A percentile compares a stretch with the other conserved stretches of the same genome.
phyloP scores from a whole-genome alignment of 2,797 vertebrate species.

The Lerista edwardsae region DNA sequence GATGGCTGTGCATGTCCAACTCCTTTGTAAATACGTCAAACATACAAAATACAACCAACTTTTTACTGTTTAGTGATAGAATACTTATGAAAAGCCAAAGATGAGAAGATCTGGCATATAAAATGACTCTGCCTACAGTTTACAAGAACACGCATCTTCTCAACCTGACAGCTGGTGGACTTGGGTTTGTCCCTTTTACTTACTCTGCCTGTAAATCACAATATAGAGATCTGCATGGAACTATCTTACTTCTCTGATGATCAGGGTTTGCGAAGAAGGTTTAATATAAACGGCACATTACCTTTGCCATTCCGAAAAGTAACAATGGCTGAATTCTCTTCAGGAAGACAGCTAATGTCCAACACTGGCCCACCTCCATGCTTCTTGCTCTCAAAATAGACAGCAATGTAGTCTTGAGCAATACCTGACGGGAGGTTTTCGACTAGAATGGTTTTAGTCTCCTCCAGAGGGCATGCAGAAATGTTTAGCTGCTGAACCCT shows the following conservation, averaged over 20 bases:
- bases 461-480: conserved; percentile 73
- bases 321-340: conserved; percentile 82
- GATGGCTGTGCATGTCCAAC: neutral
- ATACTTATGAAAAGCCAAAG: neutral
- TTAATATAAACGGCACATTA: conserved; percentile 59
- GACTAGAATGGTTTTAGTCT: conserved; percentile 75
- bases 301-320: conserved; percentile 80
- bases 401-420: conserved; percentile 68
- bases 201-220: neutral
- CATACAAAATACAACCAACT: neutral
- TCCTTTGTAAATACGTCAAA: neutral
- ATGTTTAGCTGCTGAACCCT: conserved; percentile 70
- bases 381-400: conserved; percentile 84
- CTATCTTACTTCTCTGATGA: neutral
- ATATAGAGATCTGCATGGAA: neutral
- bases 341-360: conserved; percentile 66
- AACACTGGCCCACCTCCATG: conserved; percentile 66
- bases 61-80: neutral
- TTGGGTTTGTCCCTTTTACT: neutral
- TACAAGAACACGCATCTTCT: neutral
- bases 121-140: neutral
- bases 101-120: neutral
- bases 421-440: conserved; percentile 78
- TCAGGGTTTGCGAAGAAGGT: neutral
- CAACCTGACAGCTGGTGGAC: neutral